Conservation (phyloP, 2,113 vertebrate genomes). For the Micromys minutus region DNA sequence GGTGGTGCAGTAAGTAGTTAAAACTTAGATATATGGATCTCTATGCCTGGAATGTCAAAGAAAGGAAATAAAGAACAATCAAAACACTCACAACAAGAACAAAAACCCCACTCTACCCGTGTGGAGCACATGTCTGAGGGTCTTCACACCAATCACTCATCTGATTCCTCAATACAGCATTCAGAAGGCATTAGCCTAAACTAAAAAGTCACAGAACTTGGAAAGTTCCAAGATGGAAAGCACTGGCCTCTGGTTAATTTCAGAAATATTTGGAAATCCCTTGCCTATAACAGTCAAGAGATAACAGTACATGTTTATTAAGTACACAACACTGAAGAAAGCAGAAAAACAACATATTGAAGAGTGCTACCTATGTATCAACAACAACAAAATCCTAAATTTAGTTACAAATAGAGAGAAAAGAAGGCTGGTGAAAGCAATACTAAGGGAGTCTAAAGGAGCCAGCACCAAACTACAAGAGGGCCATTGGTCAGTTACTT, state of each 20-base stretch:
- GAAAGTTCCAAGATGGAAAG: background rate
- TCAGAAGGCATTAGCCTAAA: background rate
- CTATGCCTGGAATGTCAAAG: background rate
- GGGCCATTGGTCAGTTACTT: background rate
- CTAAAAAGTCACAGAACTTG: background rate
- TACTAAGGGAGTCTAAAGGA: background rate
- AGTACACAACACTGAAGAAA: slow-evolving; percentile 5
- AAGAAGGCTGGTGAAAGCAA: background rate
- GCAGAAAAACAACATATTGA: slow-evolving; percentile 19
- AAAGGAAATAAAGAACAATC: background rate
- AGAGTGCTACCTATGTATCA: background rate
- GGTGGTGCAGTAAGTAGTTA: background rate
- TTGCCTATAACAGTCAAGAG: background rate
- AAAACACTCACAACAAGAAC: background rate
- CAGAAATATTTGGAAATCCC: background rate
- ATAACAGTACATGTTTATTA: background rate
- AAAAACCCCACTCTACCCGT: background rate
- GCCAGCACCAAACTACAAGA: background rate
- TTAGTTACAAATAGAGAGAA: slow-evolving; percentile 21
- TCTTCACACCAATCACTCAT: slow-evolving; percentile 5
- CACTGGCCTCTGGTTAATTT: background rate
- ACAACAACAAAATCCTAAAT: slow-evolving; percentile 22
- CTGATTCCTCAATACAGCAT: background rate
- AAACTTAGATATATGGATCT: background rate
- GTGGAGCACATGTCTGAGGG: slow-evolving; percentile 14